Conservation (phyloP, 2,888 invertebrate species). For the Andrena haemorrhoa region DNA sequence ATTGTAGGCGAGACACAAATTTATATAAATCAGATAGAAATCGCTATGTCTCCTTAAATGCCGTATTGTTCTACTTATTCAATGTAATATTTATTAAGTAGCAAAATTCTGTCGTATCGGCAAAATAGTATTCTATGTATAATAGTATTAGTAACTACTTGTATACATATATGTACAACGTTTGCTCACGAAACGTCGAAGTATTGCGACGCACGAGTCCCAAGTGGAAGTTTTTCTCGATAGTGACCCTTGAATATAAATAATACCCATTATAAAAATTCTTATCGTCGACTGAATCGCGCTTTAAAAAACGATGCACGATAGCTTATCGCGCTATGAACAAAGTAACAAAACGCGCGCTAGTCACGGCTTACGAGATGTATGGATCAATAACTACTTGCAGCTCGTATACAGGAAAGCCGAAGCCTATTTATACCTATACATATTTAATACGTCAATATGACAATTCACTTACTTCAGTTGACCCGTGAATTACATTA, state of each 20-base stretch:
- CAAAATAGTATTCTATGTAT: no score
- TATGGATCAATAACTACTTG: conserved; percentile 49
- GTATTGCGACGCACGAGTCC: neutral
- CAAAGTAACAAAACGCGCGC: conserved; percentile 54
- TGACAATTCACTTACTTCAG: neutral
- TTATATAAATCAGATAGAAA: neutral
- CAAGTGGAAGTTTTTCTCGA: neutral
- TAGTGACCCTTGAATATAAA: neutral
- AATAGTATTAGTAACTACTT: no score
- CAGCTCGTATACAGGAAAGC: conserved; percentile 24
- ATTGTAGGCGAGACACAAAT: neutral
- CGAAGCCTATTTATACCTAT: neutral
- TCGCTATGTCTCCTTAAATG: no score
- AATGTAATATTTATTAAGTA: no score
- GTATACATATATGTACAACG: neutral
- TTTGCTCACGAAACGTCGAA: neutral
- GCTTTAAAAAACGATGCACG: conserved; percentile 20
- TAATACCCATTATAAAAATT: conserved; percentile 25
- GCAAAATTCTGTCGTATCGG: no score
- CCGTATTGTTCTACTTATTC: no score
- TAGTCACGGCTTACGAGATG: conserved; percentile 33
- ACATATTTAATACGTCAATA: conserved; percentile 18
- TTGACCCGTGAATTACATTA: neutral
- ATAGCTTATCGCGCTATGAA: conserved; percentile 51
- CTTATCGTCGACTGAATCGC: conserved; percentile 23